Conservation (phyloP, 2,113 vertebrate genomes). For the Laticauda laticaudata region DNA sequence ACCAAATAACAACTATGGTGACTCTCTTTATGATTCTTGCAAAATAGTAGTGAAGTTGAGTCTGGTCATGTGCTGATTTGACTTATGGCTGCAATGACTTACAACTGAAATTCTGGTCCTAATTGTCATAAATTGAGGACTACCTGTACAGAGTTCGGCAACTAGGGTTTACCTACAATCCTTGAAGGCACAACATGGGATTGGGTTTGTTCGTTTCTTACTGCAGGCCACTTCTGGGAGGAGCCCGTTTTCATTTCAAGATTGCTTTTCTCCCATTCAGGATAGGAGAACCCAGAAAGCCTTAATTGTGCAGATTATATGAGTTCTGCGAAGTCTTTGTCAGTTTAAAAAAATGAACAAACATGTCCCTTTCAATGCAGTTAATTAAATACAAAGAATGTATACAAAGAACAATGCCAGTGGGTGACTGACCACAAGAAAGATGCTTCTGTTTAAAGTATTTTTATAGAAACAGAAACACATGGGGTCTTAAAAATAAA, state of each 20-base stretch:
- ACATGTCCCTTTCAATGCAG: not conserved
- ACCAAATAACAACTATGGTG: not conserved
- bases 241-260: not conserved
- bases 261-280: not conserved
- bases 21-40: too few relatives aligned
- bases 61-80: too few relatives aligned
- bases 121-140: too few relatives aligned
- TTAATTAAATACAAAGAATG: not conserved
- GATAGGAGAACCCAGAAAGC: not conserved
- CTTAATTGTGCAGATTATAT: not conserved
- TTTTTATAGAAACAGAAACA: slow-evolving; percentile 4
- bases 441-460: not conserved
- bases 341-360: not conserved
- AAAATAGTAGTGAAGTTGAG: too few relatives aligned
- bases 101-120: too few relatives aligned
- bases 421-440: fast-evolving
- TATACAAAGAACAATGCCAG: not conserved
- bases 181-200: not conserved
- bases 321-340: not conserved
- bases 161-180: not conserved
- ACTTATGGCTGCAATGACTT: too few relatives aligned
- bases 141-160: not conserved
- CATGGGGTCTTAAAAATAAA: slow-evolving; percentile 25
- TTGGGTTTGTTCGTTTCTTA: not conserved
- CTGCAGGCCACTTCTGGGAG: not conserved